These are phyloP conservation scores for Delia radicum DNA, from an alignment of 1,140 invertebrate genomes.

Conservation along the genomic window DNA sequence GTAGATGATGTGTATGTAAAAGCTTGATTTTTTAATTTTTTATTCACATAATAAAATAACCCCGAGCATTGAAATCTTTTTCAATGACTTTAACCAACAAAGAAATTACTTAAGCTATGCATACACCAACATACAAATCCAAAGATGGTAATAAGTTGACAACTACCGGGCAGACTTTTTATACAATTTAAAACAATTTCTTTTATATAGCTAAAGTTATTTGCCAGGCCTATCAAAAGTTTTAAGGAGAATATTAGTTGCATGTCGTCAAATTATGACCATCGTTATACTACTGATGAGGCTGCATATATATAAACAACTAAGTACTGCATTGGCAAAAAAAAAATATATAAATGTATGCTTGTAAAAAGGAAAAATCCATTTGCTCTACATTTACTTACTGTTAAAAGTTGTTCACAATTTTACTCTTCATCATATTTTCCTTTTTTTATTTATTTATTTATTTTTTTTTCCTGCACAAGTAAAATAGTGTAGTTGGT, in stretches of 20 bases:
- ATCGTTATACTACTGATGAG: too few relatives aligned
- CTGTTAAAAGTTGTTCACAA: neutral
- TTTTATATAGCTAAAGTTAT: too few relatives aligned
- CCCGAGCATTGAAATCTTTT: neutral
- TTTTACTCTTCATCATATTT: neutral
- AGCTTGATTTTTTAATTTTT: conserved; percentile 18
- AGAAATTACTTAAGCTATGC: conserved; percentile 14
- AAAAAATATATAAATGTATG: too few relatives aligned
- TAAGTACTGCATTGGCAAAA: too few relatives aligned
- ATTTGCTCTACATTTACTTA: conserved; percentile 1
- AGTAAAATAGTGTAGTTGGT: neutral
- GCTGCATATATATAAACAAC: too few relatives aligned
- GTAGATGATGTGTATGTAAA: conserved; percentile 9
- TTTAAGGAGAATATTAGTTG: too few relatives aligned
- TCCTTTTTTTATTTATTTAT: too few relatives aligned
- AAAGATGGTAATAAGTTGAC: neutral
- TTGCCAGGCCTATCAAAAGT: too few relatives aligned
- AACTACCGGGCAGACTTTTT: too few relatives aligned
- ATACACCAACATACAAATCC: neutral
- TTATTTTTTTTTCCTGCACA: too few relatives aligned
- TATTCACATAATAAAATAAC: neutral
- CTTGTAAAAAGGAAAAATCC: neutral
- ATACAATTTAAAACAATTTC: too few relatives aligned
- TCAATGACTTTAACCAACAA: conserved; percentile 19
- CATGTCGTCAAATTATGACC: too few relatives aligned